A percentile compares a stretch with the other conserved stretches of the same genome.
These are phyloP conservation scores for Platypus cylindrus DNA, from an alignment of 2,888 invertebrate genomes.

Conservation along the genomic window DNA sequence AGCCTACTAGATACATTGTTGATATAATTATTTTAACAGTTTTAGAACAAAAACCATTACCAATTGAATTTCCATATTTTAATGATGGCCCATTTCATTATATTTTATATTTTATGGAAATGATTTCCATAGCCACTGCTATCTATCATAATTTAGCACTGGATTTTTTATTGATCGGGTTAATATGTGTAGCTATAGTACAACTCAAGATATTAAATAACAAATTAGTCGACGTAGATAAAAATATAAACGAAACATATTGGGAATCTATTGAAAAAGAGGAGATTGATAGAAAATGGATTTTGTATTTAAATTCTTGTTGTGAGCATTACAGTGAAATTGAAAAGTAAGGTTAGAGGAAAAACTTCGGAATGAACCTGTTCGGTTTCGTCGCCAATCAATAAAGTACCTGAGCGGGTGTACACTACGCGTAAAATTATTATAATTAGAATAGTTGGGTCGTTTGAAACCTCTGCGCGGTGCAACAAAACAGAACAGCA, in stretches of 20 bases:
- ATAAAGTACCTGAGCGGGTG: no score
- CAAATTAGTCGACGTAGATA: conserved; percentile 8
- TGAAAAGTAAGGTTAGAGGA: conserved; percentile 7
- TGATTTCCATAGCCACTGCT: conserved; percentile 1
- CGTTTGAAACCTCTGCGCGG: no score
- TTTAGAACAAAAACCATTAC: conserved; percentile 6
- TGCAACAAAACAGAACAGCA: no score
- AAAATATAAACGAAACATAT: conserved; percentile 2
- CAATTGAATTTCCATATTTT: conserved; percentile 12
- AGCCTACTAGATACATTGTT: no score
- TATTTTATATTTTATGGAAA: conserved; percentile 9
- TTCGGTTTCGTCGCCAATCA: no score
- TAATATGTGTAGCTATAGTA: conserved; percentile 4
- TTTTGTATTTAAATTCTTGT: conserved; percentile 7
- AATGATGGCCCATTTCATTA: conserved; percentile 9
- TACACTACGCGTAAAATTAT: no score
- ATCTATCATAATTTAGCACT: conserved; percentile 6
- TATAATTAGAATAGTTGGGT: no score
- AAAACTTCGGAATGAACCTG: no score
- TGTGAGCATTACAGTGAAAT: conserved; percentile 12
- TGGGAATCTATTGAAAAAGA: neutral
- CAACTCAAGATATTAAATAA: conserved; percentile 10
- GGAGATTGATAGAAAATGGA: conserved; percentile 2
- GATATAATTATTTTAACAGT: conserved; percentile 2
- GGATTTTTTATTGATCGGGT: conserved; percentile 6